A percentile compares a stretch with the other conserved stretches of the same genome.
Conservation (phyloP, 2,888 invertebrate species). For the Alloplasta piceator region DNA sequence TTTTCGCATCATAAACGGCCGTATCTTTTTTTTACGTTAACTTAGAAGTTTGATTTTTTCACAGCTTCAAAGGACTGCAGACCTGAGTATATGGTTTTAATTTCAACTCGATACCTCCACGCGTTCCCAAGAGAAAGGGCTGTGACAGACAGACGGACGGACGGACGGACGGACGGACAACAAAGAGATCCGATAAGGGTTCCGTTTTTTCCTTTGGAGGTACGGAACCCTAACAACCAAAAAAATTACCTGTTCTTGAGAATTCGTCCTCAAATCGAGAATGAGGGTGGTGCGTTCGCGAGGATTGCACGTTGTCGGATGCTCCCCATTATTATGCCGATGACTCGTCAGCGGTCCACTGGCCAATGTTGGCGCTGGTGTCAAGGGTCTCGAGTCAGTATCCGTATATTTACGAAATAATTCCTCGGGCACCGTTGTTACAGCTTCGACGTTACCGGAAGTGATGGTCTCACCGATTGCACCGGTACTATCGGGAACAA, state of each 20-base stretch:
- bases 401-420: slow-evolving; percentile 88
- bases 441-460: slow-evolving; percentile 42
- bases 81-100: too few species aligned
- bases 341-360: slow-evolving; percentile 83
- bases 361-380: slow-evolving; percentile 91
- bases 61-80: too few species aligned
- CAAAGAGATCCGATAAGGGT: too few species aligned
- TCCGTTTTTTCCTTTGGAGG: too few species aligned
- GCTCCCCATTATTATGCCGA: slow-evolving; percentile 70
- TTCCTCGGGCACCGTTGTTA: slow-evolving; percentile 78
- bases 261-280: slow-evolving; percentile 80
- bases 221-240: too few species aligned
- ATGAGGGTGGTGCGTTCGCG: slow-evolving; percentile 82
- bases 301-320: slow-evolving; percentile 70
- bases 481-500: slow-evolving; percentile 36
- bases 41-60: too few species aligned
- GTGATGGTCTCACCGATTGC: slow-evolving; percentile 50
- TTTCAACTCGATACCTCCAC: too few species aligned
- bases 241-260: slow-evolving; percentile 69
- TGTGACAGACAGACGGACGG: too few species aligned
- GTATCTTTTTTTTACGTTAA: too few species aligned
- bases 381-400: slow-evolving; percentile 92
- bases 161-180: too few species aligned
- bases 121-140: too few species aligned
- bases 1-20: too few species aligned